Base-by-base conservation (phyloP, 2,888 invertebrate species). In the Palloptera scutellata region DNA sequence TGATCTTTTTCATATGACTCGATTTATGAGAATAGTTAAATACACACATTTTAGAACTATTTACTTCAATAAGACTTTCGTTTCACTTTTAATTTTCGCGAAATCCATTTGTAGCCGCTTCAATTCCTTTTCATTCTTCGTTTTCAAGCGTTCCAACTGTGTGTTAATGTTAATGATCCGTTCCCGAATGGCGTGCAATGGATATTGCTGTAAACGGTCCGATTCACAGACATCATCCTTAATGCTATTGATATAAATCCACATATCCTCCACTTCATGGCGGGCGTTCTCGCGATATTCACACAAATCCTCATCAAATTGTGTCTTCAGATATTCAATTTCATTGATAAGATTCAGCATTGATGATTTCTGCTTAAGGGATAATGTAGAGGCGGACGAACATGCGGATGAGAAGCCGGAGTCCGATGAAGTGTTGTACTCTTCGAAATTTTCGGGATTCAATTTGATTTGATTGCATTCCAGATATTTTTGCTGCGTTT, bases 401-500 rank as follows among this genome's bases (percentile, higher is more conserved):
- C 30, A 30, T 6, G 30, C 30, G 30, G 30, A 30, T 30, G 30
- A 30, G 30, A 41, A 53, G 6, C 12, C 9, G 10, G 6, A 17
- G 11, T 13, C 15, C 11, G 59, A 57, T 12, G n/a, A 1, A 1
- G 64, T 70, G 12, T 51, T 20, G 20, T 10, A 61, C 11, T 74
- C 74, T 52, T 74, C 76, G 55, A 80, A 83, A 73, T 81, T 73
- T 45, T 74, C 77, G n/a, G 81, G 75, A 73, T 79, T 82, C 60
- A 83, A 72, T 75, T 80, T 82, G n/a, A 78, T 71, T 72, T 83
- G 84, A 76, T 78, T 80, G 74, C 81, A 81, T 76, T 85, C 84
- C 30, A 85, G 78, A 76, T 84, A 85, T 74, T 84, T 84, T 76
- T 84, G 84, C 70, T 85, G 85, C 0, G 83, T 78, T 75, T 84